Conservation (phyloP, 2,113 vertebrate species). For the Protomyctophum bolini region DNA sequence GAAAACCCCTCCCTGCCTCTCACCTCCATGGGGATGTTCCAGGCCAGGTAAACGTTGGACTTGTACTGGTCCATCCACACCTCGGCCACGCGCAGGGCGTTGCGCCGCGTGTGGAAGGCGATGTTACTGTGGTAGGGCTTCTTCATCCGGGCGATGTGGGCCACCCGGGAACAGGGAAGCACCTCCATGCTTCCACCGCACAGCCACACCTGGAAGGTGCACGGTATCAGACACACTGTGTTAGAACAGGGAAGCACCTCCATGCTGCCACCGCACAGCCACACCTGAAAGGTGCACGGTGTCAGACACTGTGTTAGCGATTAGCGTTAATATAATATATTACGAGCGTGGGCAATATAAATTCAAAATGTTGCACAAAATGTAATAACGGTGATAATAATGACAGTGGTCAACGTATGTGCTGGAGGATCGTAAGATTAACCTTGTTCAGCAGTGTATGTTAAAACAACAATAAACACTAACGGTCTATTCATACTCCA, state of each 20-base stretch:
- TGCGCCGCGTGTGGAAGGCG: conserved; percentile 93
- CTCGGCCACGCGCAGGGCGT: conserved; percentile 93
- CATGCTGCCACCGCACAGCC: conserved; percentile 98
- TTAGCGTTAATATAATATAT: too few species aligned
- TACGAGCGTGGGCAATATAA: too few species aligned
- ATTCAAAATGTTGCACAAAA: too few species aligned
- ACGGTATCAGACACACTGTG: not conserved
- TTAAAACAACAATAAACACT: too few species aligned
- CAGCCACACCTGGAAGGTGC: conserved; percentile 87
- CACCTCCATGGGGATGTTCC: conserved; percentile 97
- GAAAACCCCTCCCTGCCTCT: conserved; percentile 3
- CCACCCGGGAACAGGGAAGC: conserved; percentile 93
- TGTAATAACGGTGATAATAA: too few species aligned
- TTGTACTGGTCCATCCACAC: conserved; percentile 99
- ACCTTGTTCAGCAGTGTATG: too few species aligned
- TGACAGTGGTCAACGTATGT: too few species aligned
- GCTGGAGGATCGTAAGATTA: too few species aligned
- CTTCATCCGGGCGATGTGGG: conserved; percentile 93
- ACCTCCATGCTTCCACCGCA: conserved; percentile 99
- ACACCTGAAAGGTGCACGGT: conserved; percentile 80
- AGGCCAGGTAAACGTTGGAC: conserved; percentile 94
- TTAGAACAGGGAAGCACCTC: conserved; percentile 98
- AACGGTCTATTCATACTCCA: too few species aligned
- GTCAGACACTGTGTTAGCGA: not conserved
- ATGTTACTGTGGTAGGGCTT: conserved; percentile 98